Percentiles rank a stretch among this genome's conserved stretches.
Evolutionary conservation across 2,113 vertebrate genomes (phyloP).

Genomic region (Lepidothrix coronata): DNA sequence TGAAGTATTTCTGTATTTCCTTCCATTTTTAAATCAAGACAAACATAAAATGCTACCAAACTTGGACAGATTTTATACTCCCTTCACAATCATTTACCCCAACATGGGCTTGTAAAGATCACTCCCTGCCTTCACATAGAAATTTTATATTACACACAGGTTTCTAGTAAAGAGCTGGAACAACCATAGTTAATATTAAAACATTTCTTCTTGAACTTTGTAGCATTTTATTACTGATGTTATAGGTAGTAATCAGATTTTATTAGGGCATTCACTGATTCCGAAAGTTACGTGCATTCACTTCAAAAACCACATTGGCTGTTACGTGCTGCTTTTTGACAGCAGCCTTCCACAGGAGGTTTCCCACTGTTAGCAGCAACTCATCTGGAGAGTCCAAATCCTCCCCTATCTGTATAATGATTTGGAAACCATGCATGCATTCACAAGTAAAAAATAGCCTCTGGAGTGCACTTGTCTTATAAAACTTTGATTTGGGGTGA

Average conservation of each 20-base stretch:
- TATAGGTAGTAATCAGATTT: conserved; percentile 47
- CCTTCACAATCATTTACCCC: background rate
- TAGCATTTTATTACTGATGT: conserved; percentile 62
- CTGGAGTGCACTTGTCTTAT: conserved; percentile 35
- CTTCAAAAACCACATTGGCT: background rate
- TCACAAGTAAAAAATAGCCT: background rate
- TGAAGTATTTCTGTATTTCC: background rate
- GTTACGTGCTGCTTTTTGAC: background rate
- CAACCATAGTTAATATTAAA: conserved; percentile 67
- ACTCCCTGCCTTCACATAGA: background rate
- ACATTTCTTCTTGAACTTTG: conserved; percentile 68
- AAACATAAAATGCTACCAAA: background rate
- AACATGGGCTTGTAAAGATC: background rate
- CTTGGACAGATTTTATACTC: background rate
- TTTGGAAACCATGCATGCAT: background rate
- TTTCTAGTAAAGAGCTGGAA: conserved; percentile 43
- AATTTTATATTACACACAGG: background rate
- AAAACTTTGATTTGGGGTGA: conserved; percentile 37
- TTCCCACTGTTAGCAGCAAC: conserved; percentile 34
- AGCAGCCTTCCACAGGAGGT: background rate
- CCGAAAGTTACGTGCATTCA: background rate
- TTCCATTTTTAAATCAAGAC: background rate
- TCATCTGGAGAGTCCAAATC: background rate
- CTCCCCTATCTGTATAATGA: background rate
- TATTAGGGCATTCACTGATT: conserved; percentile 15